A percentile compares a stretch with the other conserved stretches of the same genome.
Conservation (phyloP, 2,888 invertebrate species). For the Strigamia crassipes region DNA sequence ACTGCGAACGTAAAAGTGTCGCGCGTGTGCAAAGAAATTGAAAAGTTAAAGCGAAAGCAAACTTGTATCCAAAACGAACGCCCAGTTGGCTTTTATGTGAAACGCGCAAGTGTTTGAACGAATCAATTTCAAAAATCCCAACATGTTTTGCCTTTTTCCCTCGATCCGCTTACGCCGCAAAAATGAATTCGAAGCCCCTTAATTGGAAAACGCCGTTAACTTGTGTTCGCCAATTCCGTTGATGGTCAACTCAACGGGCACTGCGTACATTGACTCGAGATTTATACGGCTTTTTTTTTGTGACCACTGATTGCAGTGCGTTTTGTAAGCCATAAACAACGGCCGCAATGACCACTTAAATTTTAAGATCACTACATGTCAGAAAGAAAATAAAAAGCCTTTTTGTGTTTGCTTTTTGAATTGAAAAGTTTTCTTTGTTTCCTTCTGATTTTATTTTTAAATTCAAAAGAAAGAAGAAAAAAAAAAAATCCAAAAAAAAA, state of each 20-base stretch:
- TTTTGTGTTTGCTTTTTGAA: background rate
- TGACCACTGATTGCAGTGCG: background rate
- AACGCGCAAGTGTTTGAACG: constrained; percentile 22
- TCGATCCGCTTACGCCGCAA: background rate
- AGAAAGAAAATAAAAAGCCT: background rate
- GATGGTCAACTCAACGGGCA: background rate
- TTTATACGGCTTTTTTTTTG: background rate
- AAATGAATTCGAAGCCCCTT: background rate
- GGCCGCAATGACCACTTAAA: background rate
- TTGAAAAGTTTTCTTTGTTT: constrained; percentile 25
- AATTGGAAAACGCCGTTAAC: background rate
- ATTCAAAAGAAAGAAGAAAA: background rate
- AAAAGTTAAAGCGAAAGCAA: constrained; percentile 29
- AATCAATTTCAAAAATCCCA: constrained; percentile 7
- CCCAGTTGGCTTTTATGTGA: constrained; percentile 30
- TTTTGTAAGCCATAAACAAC: background rate
- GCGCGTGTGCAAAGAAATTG: constrained; percentile 17
- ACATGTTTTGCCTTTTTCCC: background rate
- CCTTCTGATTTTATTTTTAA: background rate
- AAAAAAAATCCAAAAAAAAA: background rate
- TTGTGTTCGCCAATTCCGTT: background rate
- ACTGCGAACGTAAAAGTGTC: background rate
- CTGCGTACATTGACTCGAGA: background rate
- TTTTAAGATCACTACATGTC: background rate
- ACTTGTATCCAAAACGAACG: constrained; percentile 1